A percentile compares a stretch with the other conserved stretches of the same genome.
Conservation (phyloP, 2,888 invertebrate genomes). For the Protodeltote pygarga region DNA sequence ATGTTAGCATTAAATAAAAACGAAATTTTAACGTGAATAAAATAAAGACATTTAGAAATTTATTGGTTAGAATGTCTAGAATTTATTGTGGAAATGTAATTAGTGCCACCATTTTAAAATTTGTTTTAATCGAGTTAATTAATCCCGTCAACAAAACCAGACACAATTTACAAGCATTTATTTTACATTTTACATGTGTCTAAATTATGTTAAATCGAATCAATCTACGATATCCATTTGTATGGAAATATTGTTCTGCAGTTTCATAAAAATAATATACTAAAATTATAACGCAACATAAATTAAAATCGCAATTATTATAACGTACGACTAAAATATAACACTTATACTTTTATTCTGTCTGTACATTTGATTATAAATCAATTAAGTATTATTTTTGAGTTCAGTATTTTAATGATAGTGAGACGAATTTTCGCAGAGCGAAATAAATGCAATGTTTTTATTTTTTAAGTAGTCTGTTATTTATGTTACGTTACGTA, state of each 20-base stretch:
- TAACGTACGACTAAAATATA: constrained; percentile 7
- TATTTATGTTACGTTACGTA: constrained; percentile 66
- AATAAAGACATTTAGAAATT: constrained; percentile 57
- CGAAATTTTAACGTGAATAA: constrained; percentile 45
- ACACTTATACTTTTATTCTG: constrained; percentile 25
- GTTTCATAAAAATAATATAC: constrained; percentile 5
- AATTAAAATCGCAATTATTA: constrained; percentile 3
- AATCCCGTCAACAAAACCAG: constrained; percentile 7
- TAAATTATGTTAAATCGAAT: constrained; percentile 4
- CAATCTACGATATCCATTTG: neutral
- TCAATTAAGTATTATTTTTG: constrained; percentile 57
- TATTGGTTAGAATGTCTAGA: constrained; percentile 45
- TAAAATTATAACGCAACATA: constrained; percentile 1
- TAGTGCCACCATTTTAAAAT: constrained; percentile 11
- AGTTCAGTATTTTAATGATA: constrained; percentile 71
- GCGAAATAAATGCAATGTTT: constrained; percentile 69
- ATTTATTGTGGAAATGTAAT: constrained; percentile 31
- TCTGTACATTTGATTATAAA: constrained; percentile 45
- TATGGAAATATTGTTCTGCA: neutral
- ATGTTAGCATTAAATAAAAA: constrained; percentile 44
- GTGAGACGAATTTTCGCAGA: constrained; percentile 75
- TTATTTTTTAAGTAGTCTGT: constrained; percentile 63
- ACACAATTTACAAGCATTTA: constrained; percentile 39
- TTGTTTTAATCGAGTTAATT: constrained; percentile 1
- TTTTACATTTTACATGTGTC: constrained; percentile 35